Base-by-base conservation (phyloP, 2,113 vertebrate genomes). In the Platichthys stellatus region DNA sequence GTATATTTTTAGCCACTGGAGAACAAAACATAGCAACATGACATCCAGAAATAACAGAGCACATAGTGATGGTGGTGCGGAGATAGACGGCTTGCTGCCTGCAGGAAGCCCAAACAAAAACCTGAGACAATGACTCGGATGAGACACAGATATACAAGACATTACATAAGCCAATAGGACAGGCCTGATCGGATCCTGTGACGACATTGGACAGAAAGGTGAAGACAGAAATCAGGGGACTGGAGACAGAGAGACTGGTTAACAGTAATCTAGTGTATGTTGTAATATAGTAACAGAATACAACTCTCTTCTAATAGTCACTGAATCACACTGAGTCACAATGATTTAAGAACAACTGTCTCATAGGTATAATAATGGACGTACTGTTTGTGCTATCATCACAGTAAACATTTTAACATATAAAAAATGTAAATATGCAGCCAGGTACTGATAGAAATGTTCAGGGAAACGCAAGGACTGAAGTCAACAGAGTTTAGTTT, bases 21-120 rank as follows among this genome's bases (percentile, higher is more conserved):
- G 78, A 82, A 89, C 81, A 90, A 90, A 91, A 93, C 86, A 88
- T 26, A 68, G 84, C 77, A 87, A 83, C 74, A 78, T 31, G 77
- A 86, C 63, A 66, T 83, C 76, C 77, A 92, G 81, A 88, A 92
- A 92, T 92, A 92, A 82, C 74, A 60, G 23, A 76, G 63, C 81
- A 75, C 76, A 80, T 38, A 67, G 81, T 73, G 78, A 63, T 85
- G 47, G 67, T 72, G 71, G 78, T 59, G 70, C 14, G 53, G 69
- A 82, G 84, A 86, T 58, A 84, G 80, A 78, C 2, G 66, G 76
- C 80, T 21, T 43, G 21, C 74, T 69, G 82, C 43, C 62, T 60
- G 66, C 74, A 91, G 68, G 85, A 91, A 87, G 81, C 26, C 40
- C 0, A 0, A 61, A 87, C 84, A 84, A 83, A 89, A 85, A 87